Evolutionary conservation across 2,888 invertebrate genomes (phyloP), one percentile per base, ranked within the genome.

Genomic region (Alentia gelatinosa): DNA sequence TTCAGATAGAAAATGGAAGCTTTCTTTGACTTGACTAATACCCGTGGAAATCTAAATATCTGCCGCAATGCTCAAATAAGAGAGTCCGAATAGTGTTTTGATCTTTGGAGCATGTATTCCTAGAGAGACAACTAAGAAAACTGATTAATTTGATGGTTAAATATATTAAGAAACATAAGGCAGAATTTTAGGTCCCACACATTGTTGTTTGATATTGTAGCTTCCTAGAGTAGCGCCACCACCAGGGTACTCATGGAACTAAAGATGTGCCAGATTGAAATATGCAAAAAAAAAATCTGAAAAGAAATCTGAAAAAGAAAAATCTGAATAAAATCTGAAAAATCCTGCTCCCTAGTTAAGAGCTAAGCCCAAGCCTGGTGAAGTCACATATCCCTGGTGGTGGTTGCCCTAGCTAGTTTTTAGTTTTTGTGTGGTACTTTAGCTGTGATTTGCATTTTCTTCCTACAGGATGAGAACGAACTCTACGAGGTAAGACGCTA

Each of bases 391-490:
- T 19, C 68, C 68, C n/a, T 5, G 30, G 26, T 68, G 68, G 30
- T 68, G 68, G 30, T 30, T 68, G 23, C 79, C 79, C 79, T 5
- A 39, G 79, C 79, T 39, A 39, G 79, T 79, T 35, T 83, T 26
- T 86, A 90, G 40, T 40, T 47, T 89, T 42, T 83, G 79, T 50
- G 83, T 68, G 47, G 26, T 39, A 89, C 50, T 90, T 83, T 74
- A 90, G 50, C 50, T 39, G 42, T 35, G 40, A 12, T 33, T 86
- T 50, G 30, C 47, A 42, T 50, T 86, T 86, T 86, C 86, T 86
- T 86, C 86, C 86, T 30, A 86, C 86, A 86, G 86, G 86, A 86
- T 86, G 86, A 86, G 86, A 86, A 86, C 86, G 86, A 86, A 47
- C 42, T 86, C 3, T 86, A 86, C 19, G 86, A 86, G 86, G 86